These are phyloP conservation scores for Epinotia brunnichana DNA, from an alignment of 2,888 invertebrate species.

Conservation along the genomic window DNA sequence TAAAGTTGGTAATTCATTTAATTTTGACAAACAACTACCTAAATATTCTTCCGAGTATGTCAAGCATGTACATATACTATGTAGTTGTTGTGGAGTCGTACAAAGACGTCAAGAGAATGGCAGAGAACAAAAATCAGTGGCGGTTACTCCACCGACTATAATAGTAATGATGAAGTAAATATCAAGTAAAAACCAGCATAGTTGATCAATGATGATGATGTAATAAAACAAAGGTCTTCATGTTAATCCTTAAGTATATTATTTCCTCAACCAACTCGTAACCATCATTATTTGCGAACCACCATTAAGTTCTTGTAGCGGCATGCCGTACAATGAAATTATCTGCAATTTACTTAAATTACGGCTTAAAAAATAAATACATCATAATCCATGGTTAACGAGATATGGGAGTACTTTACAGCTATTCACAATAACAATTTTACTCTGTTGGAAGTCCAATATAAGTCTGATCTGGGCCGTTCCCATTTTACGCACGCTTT, in stretches of 20 bases:
- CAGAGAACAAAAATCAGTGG: too few relatives aligned
- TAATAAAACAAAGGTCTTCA: neutral
- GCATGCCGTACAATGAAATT: slow-evolving; percentile 40
- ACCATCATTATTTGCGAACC: slow-evolving; percentile 23
- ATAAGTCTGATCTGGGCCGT: neutral
- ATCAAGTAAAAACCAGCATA: neutral
- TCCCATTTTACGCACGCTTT: too few relatives aligned
- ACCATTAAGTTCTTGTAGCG: slow-evolving; percentile 34
- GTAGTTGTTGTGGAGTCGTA: too few relatives aligned
- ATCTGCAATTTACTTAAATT: slow-evolving; percentile 40
- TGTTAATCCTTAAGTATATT: slow-evolving; percentile 6
- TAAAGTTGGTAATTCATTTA: neutral
- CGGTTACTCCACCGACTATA: too few relatives aligned
- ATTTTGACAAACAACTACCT: neutral
- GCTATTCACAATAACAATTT: neutral
- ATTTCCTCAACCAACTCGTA: slow-evolving; percentile 13
- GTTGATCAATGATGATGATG: neutral
- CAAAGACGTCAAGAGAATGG: too few relatives aligned
- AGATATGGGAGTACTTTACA: slow-evolving; percentile 9
- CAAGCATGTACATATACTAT: too few relatives aligned
- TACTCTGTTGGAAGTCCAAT: neutral
- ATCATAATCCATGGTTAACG: slow-evolving; percentile 39
- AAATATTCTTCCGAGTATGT: neutral
- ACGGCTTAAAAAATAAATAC: slow-evolving; percentile 41
- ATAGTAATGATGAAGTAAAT: too few relatives aligned